These are phyloP conservation scores for Trachelipus rathkii DNA, from an alignment of 1,140 invertebrate species.

Conservation along the genomic window DNA sequence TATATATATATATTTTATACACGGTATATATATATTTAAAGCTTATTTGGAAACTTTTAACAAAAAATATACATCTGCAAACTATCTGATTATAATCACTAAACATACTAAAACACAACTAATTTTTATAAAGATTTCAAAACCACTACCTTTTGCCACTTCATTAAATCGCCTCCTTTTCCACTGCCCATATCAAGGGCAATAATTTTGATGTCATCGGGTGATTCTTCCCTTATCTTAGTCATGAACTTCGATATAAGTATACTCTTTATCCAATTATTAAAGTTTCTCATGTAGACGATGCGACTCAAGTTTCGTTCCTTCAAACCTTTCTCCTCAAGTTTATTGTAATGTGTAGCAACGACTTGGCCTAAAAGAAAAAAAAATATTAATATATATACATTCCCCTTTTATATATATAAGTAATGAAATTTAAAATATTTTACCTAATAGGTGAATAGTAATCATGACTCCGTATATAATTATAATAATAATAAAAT, in stretches of 20 bases:
- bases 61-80: too few relatives aligned
- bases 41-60: too few relatives aligned
- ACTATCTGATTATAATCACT: too few relatives aligned
- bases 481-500: too few relatives aligned
- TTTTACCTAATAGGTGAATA: too few relatives aligned
- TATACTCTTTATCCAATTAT: conserved; percentile 94
- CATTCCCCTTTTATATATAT: too few relatives aligned
- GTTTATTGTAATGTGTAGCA: conserved; percentile 77
- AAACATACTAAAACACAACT: too few relatives aligned
- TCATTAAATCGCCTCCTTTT: conserved; percentile 93
- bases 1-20: too few relatives aligned
- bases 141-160: conserved; percentile 75
- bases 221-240: conserved; percentile 59
- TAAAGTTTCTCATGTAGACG: conserved; percentile 91
- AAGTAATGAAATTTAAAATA: too few relatives aligned
- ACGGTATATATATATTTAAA: too few relatives aligned
- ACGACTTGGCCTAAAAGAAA: conserved; percentile 51
- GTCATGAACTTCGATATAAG: conserved; percentile 47
- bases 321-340: conserved; percentile 73
- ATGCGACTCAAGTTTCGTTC: conserved; percentile 81
- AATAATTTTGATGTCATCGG: conserved; percentile 54
- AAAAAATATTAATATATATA: neutral
- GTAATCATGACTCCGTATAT: too few relatives aligned
- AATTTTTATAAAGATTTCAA: neutral
- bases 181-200: conserved; percentile 68